phyloP scores from a whole-genome alignment of 2,113 vertebrate genomes.

The Zosterops japonicus region DNA sequence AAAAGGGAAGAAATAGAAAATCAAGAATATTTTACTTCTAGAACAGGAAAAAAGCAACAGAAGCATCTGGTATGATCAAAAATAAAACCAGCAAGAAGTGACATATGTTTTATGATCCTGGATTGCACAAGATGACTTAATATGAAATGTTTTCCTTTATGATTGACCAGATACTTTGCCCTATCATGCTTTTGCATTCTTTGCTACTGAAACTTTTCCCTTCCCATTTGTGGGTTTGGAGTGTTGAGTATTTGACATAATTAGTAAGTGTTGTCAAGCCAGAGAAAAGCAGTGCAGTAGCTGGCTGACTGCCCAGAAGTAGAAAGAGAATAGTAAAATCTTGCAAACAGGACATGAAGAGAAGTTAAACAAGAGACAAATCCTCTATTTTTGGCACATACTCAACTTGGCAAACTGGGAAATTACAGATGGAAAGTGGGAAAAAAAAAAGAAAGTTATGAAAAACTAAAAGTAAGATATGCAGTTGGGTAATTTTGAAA shows the following conservation, averaged over 20 bases:
- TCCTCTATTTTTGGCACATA: conserved; percentile 41
- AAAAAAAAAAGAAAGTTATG: not conserved
- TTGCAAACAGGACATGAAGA: conserved; percentile 58
- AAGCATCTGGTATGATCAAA: not conserved
- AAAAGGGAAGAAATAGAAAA: not conserved
- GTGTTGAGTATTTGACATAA: conserved; percentile 48
- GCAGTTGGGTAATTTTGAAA: not conserved
- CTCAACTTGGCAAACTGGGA: conserved; percentile 39
- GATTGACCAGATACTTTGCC: not conserved
- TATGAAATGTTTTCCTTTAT: conserved; percentile 5
- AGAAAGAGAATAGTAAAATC: conserved; percentile 62
- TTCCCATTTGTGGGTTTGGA: not conserved
- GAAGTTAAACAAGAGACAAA: conserved; percentile 65
- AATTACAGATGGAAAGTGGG: conserved; percentile 27
- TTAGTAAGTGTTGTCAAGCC: conserved; percentile 60
- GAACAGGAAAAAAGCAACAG: not conserved
- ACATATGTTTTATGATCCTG: not conserved
- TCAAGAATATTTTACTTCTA: not conserved
- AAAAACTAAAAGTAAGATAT: not conserved
- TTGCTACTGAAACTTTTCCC: conserved; percentile 5
- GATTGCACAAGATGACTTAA: not conserved
- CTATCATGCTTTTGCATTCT: not conserved
- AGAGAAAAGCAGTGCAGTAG: conserved; percentile 18
- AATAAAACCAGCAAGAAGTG: not conserved
- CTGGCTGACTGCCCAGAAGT: conserved; percentile 55